Evolutionary conservation across 2,797 vertebrate genomes (phyloP), one percentile per base, ranked within the genome.

Genomic region (Galagoides demidoff): DNA sequence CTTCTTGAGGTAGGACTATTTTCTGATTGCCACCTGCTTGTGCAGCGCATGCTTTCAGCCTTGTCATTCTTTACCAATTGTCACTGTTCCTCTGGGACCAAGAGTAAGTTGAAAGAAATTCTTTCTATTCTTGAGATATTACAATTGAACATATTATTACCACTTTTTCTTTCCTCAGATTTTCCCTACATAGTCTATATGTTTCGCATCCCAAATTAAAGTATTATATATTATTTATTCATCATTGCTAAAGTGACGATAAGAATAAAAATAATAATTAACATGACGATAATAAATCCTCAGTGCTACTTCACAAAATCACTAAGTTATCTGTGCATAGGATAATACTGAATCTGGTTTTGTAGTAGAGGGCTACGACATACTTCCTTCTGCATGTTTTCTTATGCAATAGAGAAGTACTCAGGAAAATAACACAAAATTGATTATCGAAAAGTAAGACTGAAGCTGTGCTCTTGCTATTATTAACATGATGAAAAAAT

Each of bases 31-130:
- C 37, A 93, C 85, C 59, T 90, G 57, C 63, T 90, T 93, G 49
- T 57, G 25, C 25, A 59, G 52, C 45, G 94, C 63, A 37, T 74
- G 43, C 31, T 90, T 92, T 92, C 91, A 76, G 66, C 29, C 17
- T 89, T 95, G 79, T 79, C 85, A 94, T 92, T 22, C 49, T 92
- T 95, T 95, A 68, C 66, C 34, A 66, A 95, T 77, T 83, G 13
- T 92, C 87, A 45, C 25, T 85, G 23, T 7, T 91, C 49, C 55
- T 94, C 66, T 82, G 61, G 45, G 84, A 96, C 34, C 22, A 93
- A 90, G 29, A 95, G 31, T 34, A 85, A 85, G 23, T 71, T 34
- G 2, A 20, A 92, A 73, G 31, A 43, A 8, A 71, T 29, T 84
- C 19, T 90, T 89, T 68, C 16, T 59, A 64, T 87, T 85, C 17